Evolutionary conservation across 2,113 vertebrate genomes (phyloP).

Genomic region (Rhinoderma darwinii): DNA sequence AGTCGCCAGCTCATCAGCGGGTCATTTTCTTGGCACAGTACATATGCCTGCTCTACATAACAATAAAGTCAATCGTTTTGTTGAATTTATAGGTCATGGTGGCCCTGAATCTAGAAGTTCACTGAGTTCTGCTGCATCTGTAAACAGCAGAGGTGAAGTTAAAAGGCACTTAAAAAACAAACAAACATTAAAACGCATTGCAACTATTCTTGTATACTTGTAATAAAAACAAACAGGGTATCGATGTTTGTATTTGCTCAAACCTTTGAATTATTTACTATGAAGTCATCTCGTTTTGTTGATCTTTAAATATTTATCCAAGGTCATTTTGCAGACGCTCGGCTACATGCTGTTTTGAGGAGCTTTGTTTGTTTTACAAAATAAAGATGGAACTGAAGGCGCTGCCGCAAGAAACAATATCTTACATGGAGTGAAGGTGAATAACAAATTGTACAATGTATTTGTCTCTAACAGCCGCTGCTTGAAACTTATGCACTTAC

Average conservation of each 20-base stretch:
- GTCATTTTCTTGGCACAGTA: not conserved
- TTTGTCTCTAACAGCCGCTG: not conserved
- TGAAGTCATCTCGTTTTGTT: slow-evolving; percentile 40
- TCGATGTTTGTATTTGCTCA: slow-evolving; percentile 45
- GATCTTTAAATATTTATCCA: slow-evolving; percentile 56
- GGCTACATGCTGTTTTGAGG: not conserved
- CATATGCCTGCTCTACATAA: not conserved
- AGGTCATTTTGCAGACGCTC: slow-evolving; percentile 39
- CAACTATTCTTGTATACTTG: not conserved
- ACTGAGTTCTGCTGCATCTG: not conserved
- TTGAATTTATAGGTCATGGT: not conserved
- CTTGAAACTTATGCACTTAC: slow-evolving; percentile 13
- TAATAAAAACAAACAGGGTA: slow-evolving; percentile 2
- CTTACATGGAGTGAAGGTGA: slow-evolving; percentile 1
- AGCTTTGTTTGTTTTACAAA: slow-evolving; percentile 42
- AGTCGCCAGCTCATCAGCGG: not conserved
- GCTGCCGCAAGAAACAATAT: slow-evolving; percentile 3
- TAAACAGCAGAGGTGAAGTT: slow-evolving; percentile 18
- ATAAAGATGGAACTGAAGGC: slow-evolving; percentile 3
- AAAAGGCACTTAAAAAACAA: slow-evolving; percentile 20
- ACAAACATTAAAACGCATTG: not conserved
- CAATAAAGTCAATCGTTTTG: not conserved
- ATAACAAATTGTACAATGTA: not conserved
- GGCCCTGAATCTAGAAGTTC: not conserved
- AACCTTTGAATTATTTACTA: slow-evolving; percentile 48